phyloP scores from a whole-genome alignment of 2,113 vertebrate genomes.

The Pygoscelis antarcticus region DNA sequence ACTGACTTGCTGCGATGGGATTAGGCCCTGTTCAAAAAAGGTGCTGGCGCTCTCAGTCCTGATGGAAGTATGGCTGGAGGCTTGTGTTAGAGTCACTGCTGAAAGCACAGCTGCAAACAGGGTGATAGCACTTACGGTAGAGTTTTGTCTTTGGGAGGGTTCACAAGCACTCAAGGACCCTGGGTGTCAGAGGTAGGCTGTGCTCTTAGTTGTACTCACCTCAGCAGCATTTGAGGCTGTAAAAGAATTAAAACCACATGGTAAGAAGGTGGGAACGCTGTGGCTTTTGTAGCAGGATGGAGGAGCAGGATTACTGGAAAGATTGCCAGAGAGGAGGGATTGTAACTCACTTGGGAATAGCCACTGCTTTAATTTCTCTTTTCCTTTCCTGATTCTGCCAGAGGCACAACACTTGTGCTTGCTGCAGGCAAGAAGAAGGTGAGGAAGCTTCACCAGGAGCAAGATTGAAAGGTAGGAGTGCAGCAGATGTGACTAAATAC shows the following conservation, averaged over 20 bases:
- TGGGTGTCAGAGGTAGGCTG: not conserved
- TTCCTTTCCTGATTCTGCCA: not conserved
- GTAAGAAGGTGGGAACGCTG: not conserved
- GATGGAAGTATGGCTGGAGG: not conserved
- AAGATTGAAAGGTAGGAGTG: not conserved
- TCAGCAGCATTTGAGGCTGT: not conserved
- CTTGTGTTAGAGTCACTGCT: not conserved
- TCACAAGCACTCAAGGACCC: not conserved
- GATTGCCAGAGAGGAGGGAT: not conserved
- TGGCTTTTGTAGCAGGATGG: not conserved
- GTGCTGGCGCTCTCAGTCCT: not conserved
- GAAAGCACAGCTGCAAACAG: not conserved
- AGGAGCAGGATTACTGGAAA: not conserved
- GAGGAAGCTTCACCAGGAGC: not conserved
- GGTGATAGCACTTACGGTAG: accelerated
- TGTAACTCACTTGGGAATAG: not conserved
- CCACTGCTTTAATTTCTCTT: not conserved
- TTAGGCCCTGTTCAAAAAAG: not conserved
- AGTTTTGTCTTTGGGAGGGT: not conserved
- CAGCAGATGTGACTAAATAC: not conserved
- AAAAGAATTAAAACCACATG: not conserved
- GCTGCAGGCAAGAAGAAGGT: accelerated
- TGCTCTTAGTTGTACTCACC: not conserved
- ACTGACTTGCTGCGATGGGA: not conserved
- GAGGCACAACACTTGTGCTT: not conserved